A percentile compares a stretch with the other conserved stretches of the same genome.
These are phyloP conservation scores for Thumatha senex DNA, from an alignment of 2,888 invertebrate species.

Conservation along the genomic window DNA sequence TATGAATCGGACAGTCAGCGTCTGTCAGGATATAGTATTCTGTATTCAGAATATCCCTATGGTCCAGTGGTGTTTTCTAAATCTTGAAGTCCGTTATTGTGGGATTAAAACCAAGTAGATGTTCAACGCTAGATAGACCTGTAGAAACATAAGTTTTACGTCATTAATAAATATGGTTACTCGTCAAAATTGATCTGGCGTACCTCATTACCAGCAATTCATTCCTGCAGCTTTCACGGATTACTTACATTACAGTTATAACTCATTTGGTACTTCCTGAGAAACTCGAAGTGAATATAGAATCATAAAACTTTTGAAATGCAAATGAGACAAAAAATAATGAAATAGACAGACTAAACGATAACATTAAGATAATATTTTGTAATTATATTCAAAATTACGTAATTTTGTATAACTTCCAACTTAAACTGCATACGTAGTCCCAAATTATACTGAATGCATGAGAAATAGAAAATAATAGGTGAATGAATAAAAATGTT, in stretches of 20 bases:
- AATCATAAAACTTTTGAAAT: conserved; percentile 12
- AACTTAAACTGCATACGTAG: conserved; percentile 7
- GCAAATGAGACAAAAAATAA: conserved; percentile 23
- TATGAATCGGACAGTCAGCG: no score
- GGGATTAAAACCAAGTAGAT: no score
- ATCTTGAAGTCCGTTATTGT: no score
- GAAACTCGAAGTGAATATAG: conserved; percentile 19
- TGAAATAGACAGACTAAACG: conserved; percentile 18
- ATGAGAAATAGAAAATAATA: no score
- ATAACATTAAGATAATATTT: conserved; percentile 18
- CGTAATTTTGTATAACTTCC: conserved; percentile 5
- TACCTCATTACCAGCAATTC: no score
- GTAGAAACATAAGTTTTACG: no score
- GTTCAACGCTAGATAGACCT: no score
- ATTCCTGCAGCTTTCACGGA: conserved; percentile 7
- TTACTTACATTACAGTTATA: conserved; percentile 22
- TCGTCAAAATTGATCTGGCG: no score
- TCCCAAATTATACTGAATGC: conserved; percentile 5
- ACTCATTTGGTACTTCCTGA: conserved; percentile 28
- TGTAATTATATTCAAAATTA: conserved; percentile 19
- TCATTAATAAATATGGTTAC: no score
- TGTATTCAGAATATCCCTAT: no score
- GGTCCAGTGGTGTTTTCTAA: no score
- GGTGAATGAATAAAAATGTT: neutral
- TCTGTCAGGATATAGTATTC: no score